Conservation (phyloP, 2,797 vertebrate species). For the Selene dorsalis region DNA sequence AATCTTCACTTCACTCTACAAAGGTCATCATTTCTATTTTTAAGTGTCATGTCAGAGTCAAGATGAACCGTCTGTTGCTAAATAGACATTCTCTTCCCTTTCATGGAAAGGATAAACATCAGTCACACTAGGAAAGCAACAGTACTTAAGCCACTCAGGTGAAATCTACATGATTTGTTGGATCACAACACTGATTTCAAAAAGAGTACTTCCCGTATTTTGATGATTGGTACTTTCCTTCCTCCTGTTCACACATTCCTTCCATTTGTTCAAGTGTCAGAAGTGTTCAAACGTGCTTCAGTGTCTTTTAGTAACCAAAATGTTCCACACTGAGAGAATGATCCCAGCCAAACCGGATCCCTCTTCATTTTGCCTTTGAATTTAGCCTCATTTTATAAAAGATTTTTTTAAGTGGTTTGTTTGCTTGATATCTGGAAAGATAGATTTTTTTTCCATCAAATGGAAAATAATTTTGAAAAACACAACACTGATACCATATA, state of each 20-base stretch:
- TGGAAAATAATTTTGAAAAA: not conserved
- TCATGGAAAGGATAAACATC: slow-evolving; percentile 56
- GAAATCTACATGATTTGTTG: slow-evolving; percentile 17
- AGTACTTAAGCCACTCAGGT: slow-evolving; percentile 53
- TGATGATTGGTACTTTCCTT: not conserved
- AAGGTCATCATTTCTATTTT: not conserved
- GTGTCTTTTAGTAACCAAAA: not conserved
- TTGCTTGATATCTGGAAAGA: slow-evolving; percentile 2
- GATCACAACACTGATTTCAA: not conserved
- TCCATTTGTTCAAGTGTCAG: slow-evolving; percentile 16
- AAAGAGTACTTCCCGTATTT: not conserved
- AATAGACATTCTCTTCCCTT: slow-evolving; percentile 5
- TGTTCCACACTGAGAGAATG: not conserved
- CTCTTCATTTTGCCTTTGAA: slow-evolving; percentile 1
- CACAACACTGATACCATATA: not conserved
- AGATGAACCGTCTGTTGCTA: not conserved
- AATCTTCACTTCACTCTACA: not conserved
- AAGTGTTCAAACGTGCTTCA: slow-evolving; percentile 14
- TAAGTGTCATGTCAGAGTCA: not conserved
- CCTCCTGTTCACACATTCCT: slow-evolving; percentile 16
- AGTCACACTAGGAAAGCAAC: slow-evolving; percentile 37
- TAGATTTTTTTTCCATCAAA: not conserved
- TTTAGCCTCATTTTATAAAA: slow-evolving; percentile 19
- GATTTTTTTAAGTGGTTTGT: slow-evolving; percentile 21
- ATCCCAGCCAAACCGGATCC: not conserved